phyloP scores from a whole-genome alignment of 2,797 vertebrate species.

The Jordanella pulchra region DNA sequence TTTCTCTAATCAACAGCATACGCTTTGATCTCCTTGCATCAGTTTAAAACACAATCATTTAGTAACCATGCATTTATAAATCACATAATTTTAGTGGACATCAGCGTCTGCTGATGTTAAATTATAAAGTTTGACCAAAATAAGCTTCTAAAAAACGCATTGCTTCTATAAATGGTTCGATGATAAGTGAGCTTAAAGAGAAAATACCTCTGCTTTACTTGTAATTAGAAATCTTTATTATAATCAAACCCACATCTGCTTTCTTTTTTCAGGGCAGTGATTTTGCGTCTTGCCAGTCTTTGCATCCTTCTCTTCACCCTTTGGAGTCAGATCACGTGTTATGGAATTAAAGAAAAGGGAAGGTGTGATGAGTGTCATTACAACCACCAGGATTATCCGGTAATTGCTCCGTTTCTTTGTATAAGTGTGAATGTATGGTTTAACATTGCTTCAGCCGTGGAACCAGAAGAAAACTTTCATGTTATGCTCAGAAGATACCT shows the following conservation, averaged over 20 bases:
- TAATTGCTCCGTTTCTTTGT: conserved; percentile 52
- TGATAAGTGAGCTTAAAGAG: not conserved
- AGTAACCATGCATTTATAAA: too few relatives aligned
- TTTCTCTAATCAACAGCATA: too few relatives aligned
- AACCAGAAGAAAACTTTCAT: not conserved
- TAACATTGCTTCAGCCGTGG: not conserved
- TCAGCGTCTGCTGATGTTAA: too few relatives aligned
- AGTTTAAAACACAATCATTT: too few relatives aligned
- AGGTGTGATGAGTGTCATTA: conserved; percentile 79
- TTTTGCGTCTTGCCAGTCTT: conserved; percentile 85
- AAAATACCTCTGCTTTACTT: not conserved
- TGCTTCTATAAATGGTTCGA: too few relatives aligned
- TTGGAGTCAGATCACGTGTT: conserved; percentile 87
- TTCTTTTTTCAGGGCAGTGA: conserved; percentile 77
- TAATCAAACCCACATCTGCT: not conserved
- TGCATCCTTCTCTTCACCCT: conserved; percentile 81
- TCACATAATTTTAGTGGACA: too few relatives aligned
- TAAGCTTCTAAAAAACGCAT: too few relatives aligned
- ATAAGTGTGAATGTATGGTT: not conserved
- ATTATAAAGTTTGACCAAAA: not conserved
- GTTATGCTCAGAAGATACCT: not conserved
- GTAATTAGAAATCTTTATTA: not conserved
- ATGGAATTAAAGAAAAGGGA: rapidly evolving
- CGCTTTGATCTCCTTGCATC: too few relatives aligned
- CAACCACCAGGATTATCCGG: conserved; percentile 73